Conservation (phyloP, 2,797 vertebrate species). For the Amazona finschi region DNA sequence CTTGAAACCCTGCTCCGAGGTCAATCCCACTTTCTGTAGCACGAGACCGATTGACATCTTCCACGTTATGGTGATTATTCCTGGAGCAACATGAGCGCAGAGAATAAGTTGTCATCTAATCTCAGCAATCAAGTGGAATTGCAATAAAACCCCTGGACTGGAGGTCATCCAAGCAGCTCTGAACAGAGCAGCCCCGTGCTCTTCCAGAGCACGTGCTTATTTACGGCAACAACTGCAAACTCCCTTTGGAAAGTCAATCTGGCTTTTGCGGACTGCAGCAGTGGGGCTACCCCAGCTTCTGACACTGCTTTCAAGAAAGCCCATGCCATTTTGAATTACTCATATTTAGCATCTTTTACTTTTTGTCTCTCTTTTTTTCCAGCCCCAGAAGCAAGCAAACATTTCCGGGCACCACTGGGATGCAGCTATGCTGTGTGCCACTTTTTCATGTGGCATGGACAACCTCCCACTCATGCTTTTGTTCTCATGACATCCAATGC, state of each 20-base stretch:
- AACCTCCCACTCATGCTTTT: neutral
- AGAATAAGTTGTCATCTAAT: neutral
- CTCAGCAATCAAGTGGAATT: neutral
- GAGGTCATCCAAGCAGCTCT: neutral
- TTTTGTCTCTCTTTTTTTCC: neutral
- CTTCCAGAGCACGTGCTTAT: neutral
- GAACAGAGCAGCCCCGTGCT: neutral
- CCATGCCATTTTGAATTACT: neutral
- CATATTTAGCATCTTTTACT: neutral
- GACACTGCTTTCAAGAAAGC: neutral
- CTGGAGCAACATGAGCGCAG: rapidly evolving
- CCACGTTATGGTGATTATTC: neutral
- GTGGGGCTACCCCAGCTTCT: neutral
- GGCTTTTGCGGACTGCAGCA: neutral
- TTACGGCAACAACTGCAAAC: neutral
- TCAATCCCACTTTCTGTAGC: neutral
- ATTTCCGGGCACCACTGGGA: neutral
- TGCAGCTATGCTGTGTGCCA: neutral
- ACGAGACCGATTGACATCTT: neutral
- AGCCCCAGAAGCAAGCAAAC: neutral
- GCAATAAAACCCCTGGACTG: neutral
- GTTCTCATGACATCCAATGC: neutral
- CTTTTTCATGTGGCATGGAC: neutral
- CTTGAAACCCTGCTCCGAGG: neutral
- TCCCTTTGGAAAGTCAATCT: neutral